Conservation (phyloP, 1,140 invertebrate species). For the Drosophila kanapiae region DNA sequence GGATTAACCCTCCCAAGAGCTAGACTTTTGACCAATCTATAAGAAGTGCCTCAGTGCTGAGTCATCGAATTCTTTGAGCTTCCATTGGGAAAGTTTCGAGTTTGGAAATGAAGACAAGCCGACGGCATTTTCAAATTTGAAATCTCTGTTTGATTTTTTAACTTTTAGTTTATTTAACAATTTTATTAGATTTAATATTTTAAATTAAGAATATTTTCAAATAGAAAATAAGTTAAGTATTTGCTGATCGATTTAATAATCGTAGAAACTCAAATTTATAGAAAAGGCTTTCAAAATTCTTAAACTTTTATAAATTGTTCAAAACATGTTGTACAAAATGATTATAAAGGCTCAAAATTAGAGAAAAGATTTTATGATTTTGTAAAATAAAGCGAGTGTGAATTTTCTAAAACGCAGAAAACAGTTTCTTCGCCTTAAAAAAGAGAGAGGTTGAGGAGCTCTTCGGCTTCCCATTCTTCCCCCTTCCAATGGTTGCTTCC, state of each 20-base stretch:
- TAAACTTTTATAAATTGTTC: too few relatives aligned
- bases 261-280: too few relatives aligned
- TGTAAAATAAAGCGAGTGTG: too few relatives aligned
- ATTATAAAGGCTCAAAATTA: not conserved
- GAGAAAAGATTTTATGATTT: not conserved
- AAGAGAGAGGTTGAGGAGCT: not conserved
- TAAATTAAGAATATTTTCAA: not conserved
- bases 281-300: too few relatives aligned
- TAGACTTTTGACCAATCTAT: constrained; percentile 18
- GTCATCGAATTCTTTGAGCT: constrained; percentile 16
- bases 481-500: constrained; percentile 8
- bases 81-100: not conserved
- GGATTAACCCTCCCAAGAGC: constrained; percentile 23
- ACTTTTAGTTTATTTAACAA: not conserved
- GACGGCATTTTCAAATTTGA: constrained; percentile 20
- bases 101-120: constrained; percentile 1
- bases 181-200: too few relatives aligned
- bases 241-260: not conserved
- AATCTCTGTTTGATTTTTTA: too few relatives aligned
- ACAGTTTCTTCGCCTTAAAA: too few relatives aligned
- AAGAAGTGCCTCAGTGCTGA: constrained; percentile 25
- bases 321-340: not conserved
- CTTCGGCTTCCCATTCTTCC: not conserved
- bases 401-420: not conserved
- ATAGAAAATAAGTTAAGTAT: not conserved